Percentiles rank a stretch among this genome's conserved stretches.
These are phyloP conservation scores for Oreamnos americanus DNA, from an alignment of 2,113 vertebrate species.

Conservation along the genomic window DNA sequence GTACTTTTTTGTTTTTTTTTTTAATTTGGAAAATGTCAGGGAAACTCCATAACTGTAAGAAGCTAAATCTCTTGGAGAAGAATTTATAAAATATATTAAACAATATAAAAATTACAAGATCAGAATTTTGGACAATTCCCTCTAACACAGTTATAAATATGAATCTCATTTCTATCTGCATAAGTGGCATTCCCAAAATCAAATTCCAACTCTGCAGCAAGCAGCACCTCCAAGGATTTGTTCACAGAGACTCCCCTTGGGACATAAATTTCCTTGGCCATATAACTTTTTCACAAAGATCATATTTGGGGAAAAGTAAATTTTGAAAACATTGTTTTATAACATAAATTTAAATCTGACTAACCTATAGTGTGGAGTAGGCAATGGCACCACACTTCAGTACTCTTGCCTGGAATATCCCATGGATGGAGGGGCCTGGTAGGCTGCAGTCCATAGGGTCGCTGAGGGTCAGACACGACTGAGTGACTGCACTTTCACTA, in stretches of 20 bases:
- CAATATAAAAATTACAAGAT: neutral
- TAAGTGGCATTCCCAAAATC: neutral
- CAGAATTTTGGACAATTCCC: neutral
- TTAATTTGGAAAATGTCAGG: neutral
- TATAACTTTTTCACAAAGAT: neutral
- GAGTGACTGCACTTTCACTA: no score
- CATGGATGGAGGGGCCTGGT: no score
- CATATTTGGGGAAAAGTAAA: neutral
- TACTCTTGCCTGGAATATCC: no score
- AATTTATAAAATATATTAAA: neutral
- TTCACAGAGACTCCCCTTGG: neutral
- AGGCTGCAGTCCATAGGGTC: no score
- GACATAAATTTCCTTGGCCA: neutral
- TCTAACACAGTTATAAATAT: neutral
- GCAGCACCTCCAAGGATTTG: neutral
- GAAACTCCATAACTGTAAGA: neutral
- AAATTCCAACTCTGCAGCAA: neutral
- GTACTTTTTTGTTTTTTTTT: neutral
- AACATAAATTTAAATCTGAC: neutral
- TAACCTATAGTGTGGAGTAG: neutral
- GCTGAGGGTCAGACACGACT: no score
- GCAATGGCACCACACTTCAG: no score
- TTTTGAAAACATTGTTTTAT: neutral
- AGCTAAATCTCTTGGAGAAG: neutral
- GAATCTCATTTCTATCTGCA: neutral